phyloP scores from a whole-genome alignment of 2,113 vertebrate genomes.

The Ascaphus truei region DNA sequence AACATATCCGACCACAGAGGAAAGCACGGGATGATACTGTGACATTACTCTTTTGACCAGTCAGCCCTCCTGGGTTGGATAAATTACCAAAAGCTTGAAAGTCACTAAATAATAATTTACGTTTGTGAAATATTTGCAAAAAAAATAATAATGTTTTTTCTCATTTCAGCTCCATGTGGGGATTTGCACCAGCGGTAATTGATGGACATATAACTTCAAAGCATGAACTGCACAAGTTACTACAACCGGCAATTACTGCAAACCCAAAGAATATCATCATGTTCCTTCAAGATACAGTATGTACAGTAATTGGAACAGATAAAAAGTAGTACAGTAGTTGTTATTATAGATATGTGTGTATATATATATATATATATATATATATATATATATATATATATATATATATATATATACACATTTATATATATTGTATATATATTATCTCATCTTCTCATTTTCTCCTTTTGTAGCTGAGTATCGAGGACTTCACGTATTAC shows the following conservation, averaged over 20 bases:
- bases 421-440: neutral
- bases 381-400: no score
- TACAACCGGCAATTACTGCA: constrained; percentile 32
- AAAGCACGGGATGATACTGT: no score
- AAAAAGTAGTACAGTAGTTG: no score
- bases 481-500: constrained; percentile 52
- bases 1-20: no score
- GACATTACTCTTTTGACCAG: no score
- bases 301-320: no score
- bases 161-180: constrained; percentile 51
- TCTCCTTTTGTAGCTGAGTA: constrained; percentile 45
- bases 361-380: no score
- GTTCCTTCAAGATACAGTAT: constrained; percentile 46
- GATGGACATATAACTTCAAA: constrained; percentile 44
- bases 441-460: constrained; percentile 30
- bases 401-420: no score
- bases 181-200: constrained; percentile 25
- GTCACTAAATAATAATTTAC: no score
- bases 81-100: no score
- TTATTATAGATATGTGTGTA: no score
- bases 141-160: constrained; percentile 36
- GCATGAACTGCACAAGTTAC: constrained; percentile 28
- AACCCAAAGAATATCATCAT: constrained; percentile 43
- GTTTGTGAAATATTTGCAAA: neutral
- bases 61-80: no score